These are phyloP conservation scores for Gymnothorax reevesii DNA, from an alignment of 2,797 vertebrate genomes.

Conservation along the genomic window DNA sequence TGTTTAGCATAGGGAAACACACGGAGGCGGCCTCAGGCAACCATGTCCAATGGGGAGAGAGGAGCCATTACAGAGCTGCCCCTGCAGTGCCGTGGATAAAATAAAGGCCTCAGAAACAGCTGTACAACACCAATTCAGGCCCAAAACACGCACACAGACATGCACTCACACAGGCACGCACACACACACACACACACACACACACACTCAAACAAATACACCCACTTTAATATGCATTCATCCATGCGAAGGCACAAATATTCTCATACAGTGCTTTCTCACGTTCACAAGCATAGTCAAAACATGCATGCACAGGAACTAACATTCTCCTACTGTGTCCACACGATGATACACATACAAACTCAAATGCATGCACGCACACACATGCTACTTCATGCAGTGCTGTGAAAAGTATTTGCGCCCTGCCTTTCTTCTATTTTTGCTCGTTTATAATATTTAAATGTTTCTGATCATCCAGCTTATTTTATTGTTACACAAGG, in stretches of 20 bases:
- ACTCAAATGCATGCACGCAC: neutral
- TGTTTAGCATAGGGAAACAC: conserved; percentile 9
- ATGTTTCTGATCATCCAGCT: no score
- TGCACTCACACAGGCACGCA: neutral
- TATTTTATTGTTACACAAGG: no score
- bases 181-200: neutral
- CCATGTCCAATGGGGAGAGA: neutral
- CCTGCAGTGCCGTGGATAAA: neutral
- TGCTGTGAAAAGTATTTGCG: no score
- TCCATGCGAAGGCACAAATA: neutral
- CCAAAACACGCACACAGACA: neutral
- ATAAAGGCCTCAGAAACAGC: neutral
- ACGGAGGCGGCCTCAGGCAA: neutral
- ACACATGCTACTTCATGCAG: no score
- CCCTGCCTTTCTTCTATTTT: no score
- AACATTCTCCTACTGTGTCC: neutral
- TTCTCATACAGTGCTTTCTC: neutral
- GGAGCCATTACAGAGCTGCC: neutral
- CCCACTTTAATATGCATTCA: neutral
- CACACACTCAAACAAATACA: neutral
- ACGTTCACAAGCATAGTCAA: no score
- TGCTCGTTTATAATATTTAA: no score
- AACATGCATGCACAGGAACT: neutral
- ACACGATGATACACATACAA: neutral
- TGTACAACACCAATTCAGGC: conserved; percentile 9